Evolutionary conservation across 1,140 invertebrate genomes (phyloP).

Genomic region (Melitaea cinxia): DNA sequence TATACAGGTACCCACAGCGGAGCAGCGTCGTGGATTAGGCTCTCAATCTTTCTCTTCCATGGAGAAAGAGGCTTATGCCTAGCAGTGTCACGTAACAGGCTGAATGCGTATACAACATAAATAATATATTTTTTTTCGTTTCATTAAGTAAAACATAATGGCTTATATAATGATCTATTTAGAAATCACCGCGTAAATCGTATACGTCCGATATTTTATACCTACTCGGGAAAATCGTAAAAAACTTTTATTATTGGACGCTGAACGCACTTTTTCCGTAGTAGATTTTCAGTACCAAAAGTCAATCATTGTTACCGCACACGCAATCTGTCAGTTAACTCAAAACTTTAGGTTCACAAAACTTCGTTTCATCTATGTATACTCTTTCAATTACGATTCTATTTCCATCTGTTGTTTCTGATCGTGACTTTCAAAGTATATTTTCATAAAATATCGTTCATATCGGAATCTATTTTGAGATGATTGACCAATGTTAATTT

Average conservation of each 20-base stretch:
- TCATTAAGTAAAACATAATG: neutral
- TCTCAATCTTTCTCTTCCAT: too few relatives aligned
- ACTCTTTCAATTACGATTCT: conserved; percentile 38
- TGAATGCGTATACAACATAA: too few relatives aligned
- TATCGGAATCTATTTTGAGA: neutral
- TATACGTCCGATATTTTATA: conserved; percentile 11
- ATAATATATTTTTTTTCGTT: neutral
- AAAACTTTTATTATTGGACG: conserved; percentile 22
- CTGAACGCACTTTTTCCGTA: conserved; percentile 53
- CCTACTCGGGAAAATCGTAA: conserved; percentile 28
- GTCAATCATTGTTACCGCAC: conserved; percentile 61
- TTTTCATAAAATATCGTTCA: neutral
- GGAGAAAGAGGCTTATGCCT: too few relatives aligned
- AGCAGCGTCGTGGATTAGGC: too few relatives aligned
- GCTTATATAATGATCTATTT: neutral
- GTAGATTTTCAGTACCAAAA: conserved; percentile 45
- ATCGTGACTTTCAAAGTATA: conserved; percentile 10
- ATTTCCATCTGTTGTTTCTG: conserved; percentile 12
- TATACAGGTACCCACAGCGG: too few relatives aligned
- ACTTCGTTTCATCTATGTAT: conserved; percentile 43
- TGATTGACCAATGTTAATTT: neutral
- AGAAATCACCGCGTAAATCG: conserved; percentile 8
- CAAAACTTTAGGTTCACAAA: conserved; percentile 41
- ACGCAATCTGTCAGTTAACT: conserved; percentile 62
- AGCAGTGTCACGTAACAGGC: too few relatives aligned